Evolutionary conservation across 2,113 vertebrate genomes (phyloP).

Genomic region (Nanorana parkeri): DNA sequence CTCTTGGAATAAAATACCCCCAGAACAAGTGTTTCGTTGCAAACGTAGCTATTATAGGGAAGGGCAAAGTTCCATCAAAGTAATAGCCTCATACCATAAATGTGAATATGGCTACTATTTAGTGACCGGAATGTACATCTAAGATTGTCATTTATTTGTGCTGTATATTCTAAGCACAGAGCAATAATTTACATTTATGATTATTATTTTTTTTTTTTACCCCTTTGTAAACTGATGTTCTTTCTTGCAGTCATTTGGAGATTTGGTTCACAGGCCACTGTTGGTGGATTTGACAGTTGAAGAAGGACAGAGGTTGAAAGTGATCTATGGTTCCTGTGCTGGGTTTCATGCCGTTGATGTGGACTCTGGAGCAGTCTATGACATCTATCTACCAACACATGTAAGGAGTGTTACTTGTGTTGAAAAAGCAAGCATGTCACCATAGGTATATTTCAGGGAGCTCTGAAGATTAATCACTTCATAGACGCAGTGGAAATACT

Average conservation of each 20-base stretch:
- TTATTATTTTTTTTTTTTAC: not conserved
- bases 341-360: conserved; percentile 98
- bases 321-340: conserved; percentile 94
- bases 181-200: too few relatives aligned
- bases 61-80: too few relatives aligned
- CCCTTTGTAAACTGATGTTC: not conserved
- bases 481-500: too few relatives aligned
- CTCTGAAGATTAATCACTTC: too few relatives aligned
- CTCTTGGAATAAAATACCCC: too few relatives aligned
- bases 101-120: too few relatives aligned
- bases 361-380: conserved; percentile 95
- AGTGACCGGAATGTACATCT: too few relatives aligned
- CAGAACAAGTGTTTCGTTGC: too few relatives aligned
- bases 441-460: not conserved
- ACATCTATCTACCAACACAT: conserved; percentile 98
- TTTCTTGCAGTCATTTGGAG: conserved; percentile 87
- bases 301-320: conserved; percentile 96
- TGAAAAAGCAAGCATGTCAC: not conserved
- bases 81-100: too few relatives aligned
- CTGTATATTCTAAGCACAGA: too few relatives aligned
- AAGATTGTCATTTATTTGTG: too few relatives aligned
- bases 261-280: conserved; percentile 93
- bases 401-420: conserved; percentile 75
- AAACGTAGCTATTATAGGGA: too few relatives aligned
- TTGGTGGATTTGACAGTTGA: conserved; percentile 96